Conservation (phyloP, 2,797 vertebrate species). For the Pseudopleuronectes americanus region DNA sequence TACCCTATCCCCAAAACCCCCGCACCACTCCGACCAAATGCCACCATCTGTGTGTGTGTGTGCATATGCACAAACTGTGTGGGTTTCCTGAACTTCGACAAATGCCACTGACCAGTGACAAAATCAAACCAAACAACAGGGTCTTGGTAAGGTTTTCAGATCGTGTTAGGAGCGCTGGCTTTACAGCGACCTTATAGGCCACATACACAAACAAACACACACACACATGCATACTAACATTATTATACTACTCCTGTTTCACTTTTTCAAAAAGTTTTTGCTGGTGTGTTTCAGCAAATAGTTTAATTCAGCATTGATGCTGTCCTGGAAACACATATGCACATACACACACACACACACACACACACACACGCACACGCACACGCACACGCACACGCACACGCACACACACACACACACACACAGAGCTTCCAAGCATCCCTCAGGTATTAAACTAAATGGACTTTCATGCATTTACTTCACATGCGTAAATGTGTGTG, state of each 20-base stretch:
- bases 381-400: too few species aligned
- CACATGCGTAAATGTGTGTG: slow-evolving; percentile 42
- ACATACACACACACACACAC: too few species aligned
- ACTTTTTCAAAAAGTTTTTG: not conserved
- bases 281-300: too few species aligned
- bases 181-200: not conserved
- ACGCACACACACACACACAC: too few species aligned
- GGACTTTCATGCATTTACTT: slow-evolving; percentile 47
- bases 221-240: not conserved
- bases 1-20: slow-evolving; percentile 44
- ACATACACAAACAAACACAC: slow-evolving; percentile 6
- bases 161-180: slow-evolving; percentile 42
- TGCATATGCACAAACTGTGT: too few species aligned
- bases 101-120: slow-evolving; percentile 78
- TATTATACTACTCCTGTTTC: not conserved
- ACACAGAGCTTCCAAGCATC: not conserved
- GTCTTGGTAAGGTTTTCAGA: slow-evolving; percentile 59
- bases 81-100: slow-evolving; percentile 58
- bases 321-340: too few species aligned
- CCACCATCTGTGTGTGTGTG: slow-evolving; percentile 54
- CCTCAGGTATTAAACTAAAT: slow-evolving; percentile 58
- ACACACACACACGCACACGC: too few species aligned
- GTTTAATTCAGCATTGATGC: too few species aligned
- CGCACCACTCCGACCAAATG: slow-evolving; percentile 65
- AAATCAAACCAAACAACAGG: slow-evolving; percentile 65